Conservation (phyloP, 2,113 vertebrate genomes). For the Synodontis membranacea region DNA sequence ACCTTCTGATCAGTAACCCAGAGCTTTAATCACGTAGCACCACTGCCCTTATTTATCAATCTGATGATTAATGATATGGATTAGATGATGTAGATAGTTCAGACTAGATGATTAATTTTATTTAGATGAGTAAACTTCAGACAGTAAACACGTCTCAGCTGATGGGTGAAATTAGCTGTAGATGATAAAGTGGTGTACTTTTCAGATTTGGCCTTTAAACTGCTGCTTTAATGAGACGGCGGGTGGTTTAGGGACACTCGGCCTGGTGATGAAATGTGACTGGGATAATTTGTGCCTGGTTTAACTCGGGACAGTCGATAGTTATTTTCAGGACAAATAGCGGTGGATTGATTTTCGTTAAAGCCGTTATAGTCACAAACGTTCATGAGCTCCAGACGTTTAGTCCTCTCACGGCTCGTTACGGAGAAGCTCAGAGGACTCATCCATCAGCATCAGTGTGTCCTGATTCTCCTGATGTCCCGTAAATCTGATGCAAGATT, state of each 20-base stretch:
- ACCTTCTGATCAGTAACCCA: not conserved
- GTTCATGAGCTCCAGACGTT: not conserved
- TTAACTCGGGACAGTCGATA: slow-evolving; percentile 3
- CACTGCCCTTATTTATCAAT: not conserved
- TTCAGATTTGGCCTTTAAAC: not conserved
- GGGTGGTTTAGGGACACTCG: not conserved
- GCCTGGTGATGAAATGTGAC: slow-evolving; percentile 1
- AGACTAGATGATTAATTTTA: not conserved
- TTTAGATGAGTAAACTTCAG: not conserved
- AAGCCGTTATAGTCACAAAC: not conserved
- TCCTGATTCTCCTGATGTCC: not conserved
- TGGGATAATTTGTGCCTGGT: not conserved
- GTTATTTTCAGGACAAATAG: slow-evolving; percentile 28
- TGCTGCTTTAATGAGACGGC: not conserved
- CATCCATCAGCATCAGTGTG: slow-evolving; percentile 19
- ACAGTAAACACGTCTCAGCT: not conserved
- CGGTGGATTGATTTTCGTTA: not conserved
- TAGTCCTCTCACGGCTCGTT: not conserved
- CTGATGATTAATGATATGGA: not conserved
- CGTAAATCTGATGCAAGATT: not conserved
- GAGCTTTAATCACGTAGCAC: too few species aligned
- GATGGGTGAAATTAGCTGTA: not conserved
- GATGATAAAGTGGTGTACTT: not conserved
- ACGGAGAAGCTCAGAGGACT: not conserved
- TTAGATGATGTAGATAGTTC: not conserved